Evolutionary conservation across 1,140 invertebrate species (phyloP).

Genomic region (Daktulosphaira vitifoliae): DNA sequence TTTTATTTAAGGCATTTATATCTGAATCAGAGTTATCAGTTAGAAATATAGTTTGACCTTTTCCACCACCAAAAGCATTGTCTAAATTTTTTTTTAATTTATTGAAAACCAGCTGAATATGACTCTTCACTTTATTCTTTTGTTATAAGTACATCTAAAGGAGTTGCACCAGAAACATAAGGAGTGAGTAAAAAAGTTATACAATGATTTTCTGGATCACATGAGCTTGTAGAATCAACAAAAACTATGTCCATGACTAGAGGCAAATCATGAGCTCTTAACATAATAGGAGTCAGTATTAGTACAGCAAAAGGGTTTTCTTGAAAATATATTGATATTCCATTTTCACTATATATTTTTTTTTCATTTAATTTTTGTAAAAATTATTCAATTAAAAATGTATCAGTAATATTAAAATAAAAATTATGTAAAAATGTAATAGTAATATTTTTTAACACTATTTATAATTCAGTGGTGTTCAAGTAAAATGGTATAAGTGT

Average conservation of each 20-base stretch:
- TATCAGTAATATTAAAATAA: too few species aligned
- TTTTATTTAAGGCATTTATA: constrained; percentile 13
- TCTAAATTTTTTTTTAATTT: too few species aligned
- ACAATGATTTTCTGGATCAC: neutral
- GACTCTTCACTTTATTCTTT: neutral
- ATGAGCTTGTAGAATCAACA: neutral
- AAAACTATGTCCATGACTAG: neutral
- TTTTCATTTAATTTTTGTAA: neutral
- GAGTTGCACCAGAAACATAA: neutral
- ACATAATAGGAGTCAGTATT: neutral
- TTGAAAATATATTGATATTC: neutral
- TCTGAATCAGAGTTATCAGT: constrained; percentile 16
- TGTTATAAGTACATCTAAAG: neutral
- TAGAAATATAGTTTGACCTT: neutral
- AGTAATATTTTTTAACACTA: too few species aligned
- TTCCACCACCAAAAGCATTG: neutral
- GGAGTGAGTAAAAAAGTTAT: constrained; percentile 6
- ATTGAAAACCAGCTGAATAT: neutral
- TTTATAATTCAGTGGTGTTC: too few species aligned
- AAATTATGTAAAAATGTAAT: too few species aligned
- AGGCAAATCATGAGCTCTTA: neutral
- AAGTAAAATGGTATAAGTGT: too few species aligned
- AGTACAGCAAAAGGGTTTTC: neutral
- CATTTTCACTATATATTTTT: neutral
- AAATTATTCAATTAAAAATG: too few species aligned